Percentiles rank a stretch among this genome's conserved stretches.
These are phyloP conservation scores for Cynocephalus volans DNA, from an alignment of 2,113 vertebrate genomes.

Conservation along the genomic window DNA sequence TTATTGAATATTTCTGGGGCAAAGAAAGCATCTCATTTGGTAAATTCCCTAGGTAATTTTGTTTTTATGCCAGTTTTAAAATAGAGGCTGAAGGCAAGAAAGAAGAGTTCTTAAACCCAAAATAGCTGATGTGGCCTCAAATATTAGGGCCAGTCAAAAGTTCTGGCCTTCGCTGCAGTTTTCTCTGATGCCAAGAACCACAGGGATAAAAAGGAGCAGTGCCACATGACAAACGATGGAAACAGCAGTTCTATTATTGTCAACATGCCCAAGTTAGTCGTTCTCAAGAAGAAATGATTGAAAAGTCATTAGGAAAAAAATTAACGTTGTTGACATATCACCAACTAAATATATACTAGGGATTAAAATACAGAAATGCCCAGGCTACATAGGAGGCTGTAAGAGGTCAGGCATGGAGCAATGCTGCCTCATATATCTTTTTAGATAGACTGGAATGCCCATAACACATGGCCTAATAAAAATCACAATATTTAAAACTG, in stretches of 20 bases:
- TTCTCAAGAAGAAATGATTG: background rate
- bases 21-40: background rate
- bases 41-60: background rate
- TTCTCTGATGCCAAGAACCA: background rate
- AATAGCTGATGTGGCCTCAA: background rate
- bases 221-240: background rate
- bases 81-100: background rate
- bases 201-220: background rate
- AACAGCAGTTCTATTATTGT: background rate
- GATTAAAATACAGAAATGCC: background rate
- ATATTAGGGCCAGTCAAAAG: background rate
- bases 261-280: background rate
- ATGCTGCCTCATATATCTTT: background rate
- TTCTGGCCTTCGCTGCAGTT: background rate
- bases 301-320: background rate
- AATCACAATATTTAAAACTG: background rate
- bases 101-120: slow-evolving; percentile 10
- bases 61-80: slow-evolving; percentile 42
- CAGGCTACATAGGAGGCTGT: background rate
- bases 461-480: background rate
- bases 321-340: background rate
- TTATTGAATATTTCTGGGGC: background rate
- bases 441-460: background rate
- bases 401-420: background rate
- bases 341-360: background rate